Evolutionary conservation across 2,888 invertebrate species (phyloP).

Genomic region (Synanthedon myopaeformis): DNA sequence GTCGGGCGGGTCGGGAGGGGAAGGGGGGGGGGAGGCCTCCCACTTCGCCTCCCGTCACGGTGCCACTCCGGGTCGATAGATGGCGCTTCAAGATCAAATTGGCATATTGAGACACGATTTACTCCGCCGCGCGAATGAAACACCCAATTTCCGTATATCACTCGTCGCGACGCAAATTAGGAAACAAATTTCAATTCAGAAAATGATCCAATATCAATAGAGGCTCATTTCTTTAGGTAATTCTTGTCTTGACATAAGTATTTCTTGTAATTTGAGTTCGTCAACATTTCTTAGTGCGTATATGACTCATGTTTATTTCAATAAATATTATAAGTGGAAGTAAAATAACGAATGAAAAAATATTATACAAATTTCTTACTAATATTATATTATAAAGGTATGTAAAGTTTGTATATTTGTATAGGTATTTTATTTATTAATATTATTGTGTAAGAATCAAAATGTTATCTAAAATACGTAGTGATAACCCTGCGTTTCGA

Average conservation of each 20-base stretch:
- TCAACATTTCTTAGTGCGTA: no score
- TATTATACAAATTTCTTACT: no score
- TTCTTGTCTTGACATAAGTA: neutral
- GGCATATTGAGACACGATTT: slow-evolving; percentile 45
- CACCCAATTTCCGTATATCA: slow-evolving; percentile 12
- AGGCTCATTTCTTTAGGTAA: neutral
- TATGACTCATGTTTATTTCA: no score
- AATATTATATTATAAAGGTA: no score
- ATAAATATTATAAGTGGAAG: no score
- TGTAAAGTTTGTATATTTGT: no score
- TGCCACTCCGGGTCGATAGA: slow-evolving; percentile 38
- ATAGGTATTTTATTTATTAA: no score
- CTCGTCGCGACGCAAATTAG: neutral
- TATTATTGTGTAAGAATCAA: no score
- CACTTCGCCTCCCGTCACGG: slow-evolving; percentile 10
- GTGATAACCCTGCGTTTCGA: no score
- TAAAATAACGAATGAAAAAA: no score
- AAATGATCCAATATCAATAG: neutral
- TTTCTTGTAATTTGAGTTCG: no score
- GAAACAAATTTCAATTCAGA: neutral
- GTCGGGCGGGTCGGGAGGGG: slow-evolving; percentile 9
- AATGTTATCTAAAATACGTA: no score
- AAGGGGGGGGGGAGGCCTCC: slow-evolving; percentile 2
- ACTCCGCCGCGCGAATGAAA: slow-evolving; percentile 31
- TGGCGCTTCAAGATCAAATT: slow-evolving; percentile 51